Evolutionary conservation across 2,797 vertebrate species (phyloP), one percentile per base, ranked within the genome.

Genomic region (Chrysolophus pictus): DNA sequence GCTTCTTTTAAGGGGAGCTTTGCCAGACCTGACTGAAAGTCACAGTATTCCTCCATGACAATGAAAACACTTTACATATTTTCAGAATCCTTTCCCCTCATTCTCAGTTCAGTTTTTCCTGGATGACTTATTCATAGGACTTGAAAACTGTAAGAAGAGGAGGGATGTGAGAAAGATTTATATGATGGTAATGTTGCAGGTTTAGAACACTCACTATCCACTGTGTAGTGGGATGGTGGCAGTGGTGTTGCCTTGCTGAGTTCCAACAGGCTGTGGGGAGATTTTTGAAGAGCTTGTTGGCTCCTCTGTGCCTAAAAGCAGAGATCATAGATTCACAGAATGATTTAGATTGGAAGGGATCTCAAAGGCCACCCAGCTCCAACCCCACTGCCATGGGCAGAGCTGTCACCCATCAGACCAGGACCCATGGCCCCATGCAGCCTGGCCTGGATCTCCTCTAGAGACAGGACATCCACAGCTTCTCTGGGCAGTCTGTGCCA

Each of bases 221-320:
- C 13, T 33, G 14, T 12, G 6, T 19, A 51, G 24, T 55, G 33
- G 8, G 11, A 4, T 28, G 6, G 18, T 68, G 24, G 8, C 3
- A 1, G 39, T 4, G 0, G 7, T 12, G 0, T 23, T 46, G 67
- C 26, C 39, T 46, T 42, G 29, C 51, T 65, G 7, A 63, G 15
- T 9, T 11, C 28, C 63, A 53, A 26, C 29, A 59, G 11, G 33
- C 29, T 58, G 31, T 53, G 41, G 21, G 35, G 35, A 4, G 2
- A 9, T 10, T 65, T n/a, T 39, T 70, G 14, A 55, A 75, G 8
- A 5, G 10, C 37, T 44, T 2, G 1, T 22, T 26, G 29, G 9
- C 24, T 72, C 21, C 26, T 10, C 0, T n/a, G 6, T 72, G 17
- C 37, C 42, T 3, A 0, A 42, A 46, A 51, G 21, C 2, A 0